Evolutionary conservation across 2,113 vertebrate genomes (phyloP).

Genomic region (Pollachius pollachius): DNA sequence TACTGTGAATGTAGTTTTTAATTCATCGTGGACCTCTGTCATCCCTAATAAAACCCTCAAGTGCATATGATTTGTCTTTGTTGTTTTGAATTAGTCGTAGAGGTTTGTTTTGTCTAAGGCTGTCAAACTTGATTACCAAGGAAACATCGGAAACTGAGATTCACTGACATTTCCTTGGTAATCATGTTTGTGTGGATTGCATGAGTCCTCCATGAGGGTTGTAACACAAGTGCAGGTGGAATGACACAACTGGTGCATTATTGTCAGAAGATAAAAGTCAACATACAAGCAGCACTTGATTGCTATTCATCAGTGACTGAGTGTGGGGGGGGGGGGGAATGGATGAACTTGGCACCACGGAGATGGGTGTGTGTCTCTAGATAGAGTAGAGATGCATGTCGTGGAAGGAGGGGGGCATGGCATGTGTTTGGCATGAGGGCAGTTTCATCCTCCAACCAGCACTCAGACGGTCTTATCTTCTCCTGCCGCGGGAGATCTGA

Average conservation of each 20-base stretch:
- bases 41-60: slow-evolving; percentile 71
- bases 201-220: slow-evolving; percentile 55
- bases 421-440: slow-evolving; percentile 70
- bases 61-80: slow-evolving; percentile 46
- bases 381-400: slow-evolving; percentile 34
- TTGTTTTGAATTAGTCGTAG: not conserved
- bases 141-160: too few species aligned
- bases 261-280: not conserved
- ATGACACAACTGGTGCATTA: slow-evolving; percentile 21
- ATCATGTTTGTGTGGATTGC: slow-evolving; percentile 24
- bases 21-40: slow-evolving; percentile 65
- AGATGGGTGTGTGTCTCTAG: slow-evolving; percentile 42
- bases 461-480: slow-evolving; percentile 68
- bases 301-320: slow-evolving; percentile 53
- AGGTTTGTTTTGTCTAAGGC: slow-evolving; percentile 24
- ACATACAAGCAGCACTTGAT: slow-evolving; percentile 60
- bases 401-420: slow-evolving; percentile 43
- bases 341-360: slow-evolving; percentile 42
- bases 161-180: too few species aligned
- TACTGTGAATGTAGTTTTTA: slow-evolving; percentile 63
- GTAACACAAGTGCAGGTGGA: slow-evolving; percentile 52
- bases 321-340: slow-evolving; percentile 13
- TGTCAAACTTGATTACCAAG: not conserved
- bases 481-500: slow-evolving; percentile 24
- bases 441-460: slow-evolving; percentile 69